Conservation (phyloP, 2,888 invertebrate genomes). For the Frankliniella fusca region DNA sequence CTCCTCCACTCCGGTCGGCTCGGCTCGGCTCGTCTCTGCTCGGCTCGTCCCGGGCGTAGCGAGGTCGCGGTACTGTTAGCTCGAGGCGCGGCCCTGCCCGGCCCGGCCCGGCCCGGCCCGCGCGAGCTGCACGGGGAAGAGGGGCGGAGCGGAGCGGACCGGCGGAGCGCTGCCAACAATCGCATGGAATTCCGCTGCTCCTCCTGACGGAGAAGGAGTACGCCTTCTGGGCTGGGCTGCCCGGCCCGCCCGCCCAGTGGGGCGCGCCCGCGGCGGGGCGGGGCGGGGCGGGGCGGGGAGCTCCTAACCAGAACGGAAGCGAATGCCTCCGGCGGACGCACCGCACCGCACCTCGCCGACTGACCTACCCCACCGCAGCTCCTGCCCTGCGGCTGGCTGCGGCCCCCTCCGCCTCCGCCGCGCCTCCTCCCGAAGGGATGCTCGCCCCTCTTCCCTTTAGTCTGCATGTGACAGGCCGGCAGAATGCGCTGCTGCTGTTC, state of each 20-base stretch:
- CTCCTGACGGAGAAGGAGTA: neutral
- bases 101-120: neutral
- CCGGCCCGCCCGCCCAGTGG: too few relatives aligned
- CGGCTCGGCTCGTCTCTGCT: neutral
- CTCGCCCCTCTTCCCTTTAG: too few relatives aligned
- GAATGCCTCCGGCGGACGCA: neutral
- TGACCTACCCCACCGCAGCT: neutral
- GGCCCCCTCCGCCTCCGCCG: conserved; percentile 48
- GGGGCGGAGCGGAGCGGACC: too few relatives aligned
- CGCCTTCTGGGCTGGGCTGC: too few relatives aligned
- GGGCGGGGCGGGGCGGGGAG: conserved; percentile 37
- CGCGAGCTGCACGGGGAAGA: neutral
- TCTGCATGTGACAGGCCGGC: too few relatives aligned
- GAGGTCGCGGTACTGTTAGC: conserved; percentile 22
- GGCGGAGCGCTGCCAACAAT: conserved; percentile 7
- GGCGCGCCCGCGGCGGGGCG: neutral
- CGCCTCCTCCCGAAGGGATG: conserved; percentile 48
- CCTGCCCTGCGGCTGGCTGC: conserved; percentile 40
- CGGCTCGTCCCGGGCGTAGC: neutral
- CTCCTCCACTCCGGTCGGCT: neutral
- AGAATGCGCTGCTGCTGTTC: too few relatives aligned
- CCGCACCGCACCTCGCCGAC: neutral
- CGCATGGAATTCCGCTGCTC: conserved; percentile 19
- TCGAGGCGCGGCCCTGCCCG: neutral
- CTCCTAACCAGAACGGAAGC: neutral